phyloP scores from a whole-genome alignment of 2,113 vertebrate species.

The Leptobrachium leishanense region DNA sequence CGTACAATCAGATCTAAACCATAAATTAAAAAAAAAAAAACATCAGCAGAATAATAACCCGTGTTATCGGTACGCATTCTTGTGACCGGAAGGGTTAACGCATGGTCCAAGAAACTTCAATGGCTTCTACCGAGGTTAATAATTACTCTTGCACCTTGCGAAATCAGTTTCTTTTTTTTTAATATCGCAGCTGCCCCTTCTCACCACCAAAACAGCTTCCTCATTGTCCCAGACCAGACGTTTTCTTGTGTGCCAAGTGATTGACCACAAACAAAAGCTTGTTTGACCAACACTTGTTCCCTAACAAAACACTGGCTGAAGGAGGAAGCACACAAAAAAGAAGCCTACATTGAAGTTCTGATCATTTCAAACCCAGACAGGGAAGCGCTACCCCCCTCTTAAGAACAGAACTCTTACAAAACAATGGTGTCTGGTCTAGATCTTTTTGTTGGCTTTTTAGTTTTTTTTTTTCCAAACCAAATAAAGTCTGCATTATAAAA shows the following conservation, averaged over 20 bases:
- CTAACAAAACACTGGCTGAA: slow-evolving; percentile 73
- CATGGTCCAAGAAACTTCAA: slow-evolving; percentile 3
- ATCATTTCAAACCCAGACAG: slow-evolving; percentile 63
- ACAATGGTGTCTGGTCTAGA: slow-evolving; percentile 62
- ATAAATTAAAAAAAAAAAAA: too few species aligned
- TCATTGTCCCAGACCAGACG: slow-evolving; percentile 69
- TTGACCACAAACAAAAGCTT: slow-evolving; percentile 79
- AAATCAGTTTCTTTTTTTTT: slow-evolving; percentile 54
- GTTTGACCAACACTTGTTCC: slow-evolving; percentile 81
- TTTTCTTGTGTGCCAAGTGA: slow-evolving; percentile 70
- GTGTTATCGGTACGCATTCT: background rate
- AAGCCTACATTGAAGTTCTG: slow-evolving; percentile 60
- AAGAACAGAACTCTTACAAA: slow-evolving; percentile 57
- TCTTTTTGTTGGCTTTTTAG: slow-evolving; percentile 3
- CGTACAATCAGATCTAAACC: too few species aligned
- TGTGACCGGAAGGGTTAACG: background rate
- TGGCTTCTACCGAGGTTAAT: slow-evolving; percentile 30
- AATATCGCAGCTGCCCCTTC: slow-evolving; percentile 62
- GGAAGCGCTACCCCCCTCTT: slow-evolving; percentile 44
- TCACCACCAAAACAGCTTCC: slow-evolving; percentile 60
- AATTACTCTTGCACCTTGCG: slow-evolving; percentile 37
- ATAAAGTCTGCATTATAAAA: background rate
- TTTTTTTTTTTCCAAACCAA: background rate
- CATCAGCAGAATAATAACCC: too few species aligned
- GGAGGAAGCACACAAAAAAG: slow-evolving; percentile 70